Evolutionary conservation across 2,888 invertebrate species (phyloP), one percentile per base, ranked within the genome.

Genomic region (Heliconius ethilla): DNA sequence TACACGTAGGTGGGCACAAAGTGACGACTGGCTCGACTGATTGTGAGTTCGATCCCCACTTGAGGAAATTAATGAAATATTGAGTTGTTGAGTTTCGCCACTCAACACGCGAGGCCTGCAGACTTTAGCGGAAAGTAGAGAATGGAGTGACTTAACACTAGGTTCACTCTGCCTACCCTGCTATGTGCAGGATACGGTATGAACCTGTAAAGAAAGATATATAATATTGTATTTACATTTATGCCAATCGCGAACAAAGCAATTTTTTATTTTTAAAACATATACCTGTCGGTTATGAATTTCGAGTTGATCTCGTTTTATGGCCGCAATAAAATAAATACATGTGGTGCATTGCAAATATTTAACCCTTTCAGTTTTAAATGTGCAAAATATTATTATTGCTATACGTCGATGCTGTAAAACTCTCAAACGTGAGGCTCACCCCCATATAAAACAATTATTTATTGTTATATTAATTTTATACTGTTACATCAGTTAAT

Each of bases 251-350:
- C 84, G 83, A 82, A 82, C 83, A 80, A 81, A 80, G 78, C 79
- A 79, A 69, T 78, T 82, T 82, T 83, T 84, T 82, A 82, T 83
- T 80, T 83, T 82, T 79, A 81, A 83, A 81, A 79, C 55, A 55
- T 72, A 10, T 83, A 82, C 82, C 81, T 82, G 80, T 81, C 82
- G 84, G 83, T 84, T 83, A 82, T 83, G 83, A 85, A 84, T 84
- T 85, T 83, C 81, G 83, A 84, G 84, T 84, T 83, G 82, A 83
- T 84, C 83, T 82, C 81, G 81, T 83, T 85, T 85, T 85, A 84
- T 82, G 81, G 80, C 81, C 76, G 83, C 79, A 80, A 82, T 85
- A 84, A 85, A 85, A 83, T 83, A 84, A 83, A 82, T 78, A 76
- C 80, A 82, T 77, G 79, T 79, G 81, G 80, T 80, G 83, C 81